A percentile compares a stretch with the other conserved stretches of the same genome.
phyloP scores from a whole-genome alignment of 2,797 vertebrate genomes.

The Mus spretus region DNA sequence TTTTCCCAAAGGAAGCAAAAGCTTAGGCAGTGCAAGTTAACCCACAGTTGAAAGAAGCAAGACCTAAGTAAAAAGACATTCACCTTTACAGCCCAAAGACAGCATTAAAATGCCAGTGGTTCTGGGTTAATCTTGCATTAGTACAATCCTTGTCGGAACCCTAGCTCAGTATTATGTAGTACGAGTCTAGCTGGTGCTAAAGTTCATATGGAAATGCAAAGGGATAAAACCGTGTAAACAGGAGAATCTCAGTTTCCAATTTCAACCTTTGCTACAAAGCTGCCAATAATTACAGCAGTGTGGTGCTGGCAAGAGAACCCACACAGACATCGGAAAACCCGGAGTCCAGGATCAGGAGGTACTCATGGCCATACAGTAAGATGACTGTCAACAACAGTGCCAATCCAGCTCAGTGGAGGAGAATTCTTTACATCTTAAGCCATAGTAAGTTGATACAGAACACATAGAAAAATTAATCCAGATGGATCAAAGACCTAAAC shows the following conservation, averaged over 20 bases:
- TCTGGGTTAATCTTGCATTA: not conserved
- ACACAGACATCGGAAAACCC: not conserved
- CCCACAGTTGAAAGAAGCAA: not conserved
- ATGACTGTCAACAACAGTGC: not conserved
- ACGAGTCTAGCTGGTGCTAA: not conserved
- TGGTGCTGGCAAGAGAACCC: not conserved
- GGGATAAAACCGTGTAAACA: constrained; percentile 14
- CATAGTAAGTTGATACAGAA: not conserved
- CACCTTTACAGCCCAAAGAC: not conserved
- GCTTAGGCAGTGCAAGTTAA: not conserved
- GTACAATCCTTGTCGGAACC: not conserved
- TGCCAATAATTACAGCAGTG: not conserved
- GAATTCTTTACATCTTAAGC: not conserved
- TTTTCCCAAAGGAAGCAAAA: not conserved
- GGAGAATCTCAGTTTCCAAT: not conserved
- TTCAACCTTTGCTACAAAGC: constrained; percentile 35
- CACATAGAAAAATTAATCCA: not conserved
- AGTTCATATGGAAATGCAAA: constrained; percentile 16
- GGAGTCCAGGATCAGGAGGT: constrained; percentile 18
- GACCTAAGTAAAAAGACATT: not conserved
- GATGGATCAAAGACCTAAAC: not conserved
- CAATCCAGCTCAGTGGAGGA: not conserved
- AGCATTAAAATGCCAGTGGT: not conserved
- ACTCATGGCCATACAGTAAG: not conserved
- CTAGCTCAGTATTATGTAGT: not conserved